Percentiles rank a stretch among this genome's conserved stretches.
Evolutionary conservation across 2,797 vertebrate species (phyloP).

Genomic region (Margarornis squamiger): DNA sequence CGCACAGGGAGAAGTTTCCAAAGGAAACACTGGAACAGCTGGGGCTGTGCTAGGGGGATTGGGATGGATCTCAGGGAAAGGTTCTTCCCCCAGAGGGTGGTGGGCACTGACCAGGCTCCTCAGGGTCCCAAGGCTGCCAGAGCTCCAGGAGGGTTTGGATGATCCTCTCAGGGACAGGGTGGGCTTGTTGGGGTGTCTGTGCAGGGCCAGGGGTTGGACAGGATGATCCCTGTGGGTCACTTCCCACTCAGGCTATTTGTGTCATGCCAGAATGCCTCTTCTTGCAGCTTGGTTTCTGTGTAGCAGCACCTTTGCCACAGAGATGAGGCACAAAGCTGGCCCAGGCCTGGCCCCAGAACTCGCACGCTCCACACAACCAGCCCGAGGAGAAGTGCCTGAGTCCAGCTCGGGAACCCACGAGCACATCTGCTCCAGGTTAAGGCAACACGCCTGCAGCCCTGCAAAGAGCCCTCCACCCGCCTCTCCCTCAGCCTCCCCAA

Average conservation of each 20-base stretch:
- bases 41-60: neutral
- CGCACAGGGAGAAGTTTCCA: accelerated
- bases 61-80: neutral
- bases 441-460: neutral
- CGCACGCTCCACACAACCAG: neutral
- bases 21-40: accelerated
- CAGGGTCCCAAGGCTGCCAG: neutral
- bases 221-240: neutral
- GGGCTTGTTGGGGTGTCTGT: neutral
- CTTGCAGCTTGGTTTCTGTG: neutral
- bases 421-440: constrained; percentile 60
- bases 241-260: neutral
- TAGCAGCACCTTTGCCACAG: neutral
- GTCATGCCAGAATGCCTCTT: neutral
- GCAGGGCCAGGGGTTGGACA: neutral
- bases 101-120: neutral
- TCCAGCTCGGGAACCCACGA: neutral
- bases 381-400: neutral
- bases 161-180: neutral
- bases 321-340: neutral
- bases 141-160: neutral
- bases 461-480: neutral
- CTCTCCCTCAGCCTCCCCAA: neutral
- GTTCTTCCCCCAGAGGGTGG: neutral
- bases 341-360: neutral